Evolutionary conservation across 2,113 vertebrate species (phyloP).

Genomic region (Turdus rufiventris): DNA sequence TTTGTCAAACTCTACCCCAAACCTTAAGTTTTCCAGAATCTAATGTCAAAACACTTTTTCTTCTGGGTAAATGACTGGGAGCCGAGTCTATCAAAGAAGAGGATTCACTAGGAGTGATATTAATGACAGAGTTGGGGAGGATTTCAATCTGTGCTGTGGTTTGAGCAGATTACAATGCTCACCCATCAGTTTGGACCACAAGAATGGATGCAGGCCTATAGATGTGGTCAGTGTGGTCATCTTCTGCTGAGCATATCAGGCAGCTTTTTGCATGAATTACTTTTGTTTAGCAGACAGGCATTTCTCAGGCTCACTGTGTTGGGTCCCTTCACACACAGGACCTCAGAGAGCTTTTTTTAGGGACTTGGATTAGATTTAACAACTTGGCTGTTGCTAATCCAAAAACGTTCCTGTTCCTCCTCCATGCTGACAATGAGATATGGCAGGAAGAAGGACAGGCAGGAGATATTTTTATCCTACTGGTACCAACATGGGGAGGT

Average conservation of each 20-base stretch:
- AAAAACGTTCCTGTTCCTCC: background rate
- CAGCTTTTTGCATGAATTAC: constrained; percentile 11
- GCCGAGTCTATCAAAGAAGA: background rate
- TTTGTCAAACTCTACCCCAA: constrained; percentile 19
- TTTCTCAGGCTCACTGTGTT: background rate
- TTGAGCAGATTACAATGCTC: background rate
- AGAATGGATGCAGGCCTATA: background rate
- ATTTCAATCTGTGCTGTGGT: background rate
- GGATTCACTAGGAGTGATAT: background rate
- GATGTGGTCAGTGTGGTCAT: background rate
- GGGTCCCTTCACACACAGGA: background rate
- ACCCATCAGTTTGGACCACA: background rate
- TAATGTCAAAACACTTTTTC: constrained; percentile 27
- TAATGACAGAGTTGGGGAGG: background rate
- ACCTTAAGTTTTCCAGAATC: background rate
- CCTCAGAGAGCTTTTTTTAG: background rate
- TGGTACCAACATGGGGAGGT: background rate
- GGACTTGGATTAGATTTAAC: background rate
- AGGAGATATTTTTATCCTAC: background rate
- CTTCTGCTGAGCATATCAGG: background rate
- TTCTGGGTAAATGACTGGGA: background rate
- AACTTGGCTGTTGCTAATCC: background rate
- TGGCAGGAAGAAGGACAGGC: background rate
- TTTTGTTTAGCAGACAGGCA: background rate
- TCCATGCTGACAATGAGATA: background rate